Percentiles rank a stretch among this genome's conserved stretches.
Conservation (phyloP, 2,888 invertebrate genomes). For the Coremacera marginata region DNA sequence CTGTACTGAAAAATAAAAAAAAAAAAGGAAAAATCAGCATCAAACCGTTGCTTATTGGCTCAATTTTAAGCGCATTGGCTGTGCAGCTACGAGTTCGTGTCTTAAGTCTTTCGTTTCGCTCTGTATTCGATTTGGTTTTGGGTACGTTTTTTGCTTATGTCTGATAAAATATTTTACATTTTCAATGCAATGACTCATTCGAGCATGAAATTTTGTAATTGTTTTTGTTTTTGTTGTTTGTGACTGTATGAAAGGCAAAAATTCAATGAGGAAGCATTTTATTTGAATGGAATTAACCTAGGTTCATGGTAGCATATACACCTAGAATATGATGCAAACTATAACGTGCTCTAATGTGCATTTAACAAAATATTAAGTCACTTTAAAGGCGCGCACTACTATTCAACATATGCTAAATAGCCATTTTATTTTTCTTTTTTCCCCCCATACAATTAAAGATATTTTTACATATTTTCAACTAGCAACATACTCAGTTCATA, state of each 20-base stretch:
- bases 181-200: background rate
- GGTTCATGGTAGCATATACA: no score
- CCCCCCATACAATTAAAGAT: no score
- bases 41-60: background rate
- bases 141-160: background rate
- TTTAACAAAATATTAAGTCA: no score
- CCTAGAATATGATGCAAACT: no score
- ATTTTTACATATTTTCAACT: background rate
- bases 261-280: no score
- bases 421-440: no score
- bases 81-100: constrained; percentile 25
- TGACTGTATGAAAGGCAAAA: no score
- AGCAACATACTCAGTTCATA: background rate
- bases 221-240: background rate
- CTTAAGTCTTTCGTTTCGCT: constrained; percentile 31
- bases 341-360: no score
- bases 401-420: no score
- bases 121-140: background rate
- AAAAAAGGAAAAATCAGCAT: background rate
- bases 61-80: background rate
- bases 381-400: no score
- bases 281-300: no score
- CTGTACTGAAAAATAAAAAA: no score
- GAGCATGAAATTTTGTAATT: background rate
- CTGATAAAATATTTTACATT: background rate